Evolutionary conservation across 2,797 vertebrate species (phyloP).

Genomic region (Silurus aristotelis): DNA sequence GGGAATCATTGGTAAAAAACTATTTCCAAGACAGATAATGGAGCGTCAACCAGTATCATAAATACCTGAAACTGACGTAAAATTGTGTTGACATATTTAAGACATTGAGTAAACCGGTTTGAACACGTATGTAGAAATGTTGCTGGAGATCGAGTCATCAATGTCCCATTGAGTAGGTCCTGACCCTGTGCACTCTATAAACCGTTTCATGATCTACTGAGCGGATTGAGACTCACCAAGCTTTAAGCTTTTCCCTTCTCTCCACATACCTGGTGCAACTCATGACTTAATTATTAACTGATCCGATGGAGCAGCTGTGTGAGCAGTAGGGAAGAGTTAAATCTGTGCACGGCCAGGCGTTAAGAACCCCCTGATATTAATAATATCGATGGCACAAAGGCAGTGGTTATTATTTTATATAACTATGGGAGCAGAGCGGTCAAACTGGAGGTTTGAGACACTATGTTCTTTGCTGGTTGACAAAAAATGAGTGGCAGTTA

Average conservation of each 20-base stretch:
- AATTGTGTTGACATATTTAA: too few relatives aligned
- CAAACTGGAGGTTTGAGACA: background rate
- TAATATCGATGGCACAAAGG: background rate
- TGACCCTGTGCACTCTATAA: too few relatives aligned
- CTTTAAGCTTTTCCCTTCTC: background rate
- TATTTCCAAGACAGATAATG: too few relatives aligned
- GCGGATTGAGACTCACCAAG: background rate
- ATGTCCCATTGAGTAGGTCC: too few relatives aligned
- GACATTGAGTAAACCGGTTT: too few relatives aligned
- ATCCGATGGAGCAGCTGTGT: constrained; percentile 11
- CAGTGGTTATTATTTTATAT: background rate
- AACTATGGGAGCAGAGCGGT: background rate
- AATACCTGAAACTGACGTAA: too few relatives aligned
- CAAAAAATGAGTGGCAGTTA: background rate
- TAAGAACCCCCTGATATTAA: background rate
- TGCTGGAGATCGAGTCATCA: too few relatives aligned
- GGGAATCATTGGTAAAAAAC: too few relatives aligned
- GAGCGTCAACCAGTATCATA: too few relatives aligned
- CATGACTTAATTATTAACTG: background rate
- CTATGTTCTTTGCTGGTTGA: background rate
- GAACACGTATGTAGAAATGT: too few relatives aligned
- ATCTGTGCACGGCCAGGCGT: background rate
- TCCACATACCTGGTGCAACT: background rate
- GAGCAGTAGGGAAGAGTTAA: constrained; percentile 14
- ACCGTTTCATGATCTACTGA: too few relatives aligned